A percentile compares a stretch with the other conserved stretches of the same genome.
phyloP scores from a whole-genome alignment of 2,797 vertebrate species.

The Oreonectes daqikongensis region DNA sequence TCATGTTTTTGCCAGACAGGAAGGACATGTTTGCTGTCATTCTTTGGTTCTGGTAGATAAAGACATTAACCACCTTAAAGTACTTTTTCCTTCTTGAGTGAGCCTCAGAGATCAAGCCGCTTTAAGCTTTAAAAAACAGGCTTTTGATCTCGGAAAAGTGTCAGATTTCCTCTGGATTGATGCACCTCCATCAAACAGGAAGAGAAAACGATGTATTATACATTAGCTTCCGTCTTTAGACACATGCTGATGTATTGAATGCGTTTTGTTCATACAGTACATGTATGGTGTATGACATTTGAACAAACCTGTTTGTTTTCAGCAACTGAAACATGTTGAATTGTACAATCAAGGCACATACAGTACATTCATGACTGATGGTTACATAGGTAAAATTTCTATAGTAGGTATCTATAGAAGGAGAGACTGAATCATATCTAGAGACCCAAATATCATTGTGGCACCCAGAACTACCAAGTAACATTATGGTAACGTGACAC shows the following conservation, averaged over 20 bases:
- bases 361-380: too few relatives aligned
- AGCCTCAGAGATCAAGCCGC: constrained; percentile 33
- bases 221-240: not conserved
- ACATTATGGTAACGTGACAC: not conserved
- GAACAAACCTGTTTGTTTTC: not conserved
- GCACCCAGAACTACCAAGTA: not conserved
- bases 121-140: constrained; percentile 62
- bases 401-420: not conserved
- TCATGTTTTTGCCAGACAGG: not conserved
- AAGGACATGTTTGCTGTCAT: not conserved
- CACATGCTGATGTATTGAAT: not conserved
- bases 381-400: not conserved
- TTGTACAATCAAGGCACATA: not conserved
- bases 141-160: constrained; percentile 60
- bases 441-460: not conserved
- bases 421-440: not conserved
- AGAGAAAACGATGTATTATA: too few relatives aligned
- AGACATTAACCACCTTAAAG: not conserved
- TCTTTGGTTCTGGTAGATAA: not conserved
- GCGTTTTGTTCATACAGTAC: not conserved
- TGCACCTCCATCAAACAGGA: too few relatives aligned
- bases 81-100: constrained; percentile 48
- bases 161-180: constrained; percentile 51
- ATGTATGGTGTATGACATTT: not conserved
- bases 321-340: not conserved